Conservation (phyloP, 1,140 invertebrate species). For the Diorhabda sublineata region DNA sequence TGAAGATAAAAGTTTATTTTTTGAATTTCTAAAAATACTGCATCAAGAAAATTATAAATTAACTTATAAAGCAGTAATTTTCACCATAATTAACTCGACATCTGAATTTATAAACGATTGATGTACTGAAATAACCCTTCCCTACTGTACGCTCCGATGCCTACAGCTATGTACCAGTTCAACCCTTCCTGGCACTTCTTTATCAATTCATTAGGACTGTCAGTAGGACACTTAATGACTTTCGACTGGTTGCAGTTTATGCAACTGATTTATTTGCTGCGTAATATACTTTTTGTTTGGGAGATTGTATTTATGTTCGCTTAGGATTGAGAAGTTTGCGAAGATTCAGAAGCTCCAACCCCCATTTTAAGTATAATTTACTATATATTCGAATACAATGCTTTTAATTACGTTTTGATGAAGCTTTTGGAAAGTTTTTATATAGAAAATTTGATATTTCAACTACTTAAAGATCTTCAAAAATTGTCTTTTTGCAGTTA, state of each 20-base stretch:
- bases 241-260: neutral
- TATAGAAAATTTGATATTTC: no score
- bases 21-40: no score
- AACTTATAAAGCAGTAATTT: conserved; percentile 5
- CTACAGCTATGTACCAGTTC: conserved; percentile 5
- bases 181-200: conserved; percentile 18
- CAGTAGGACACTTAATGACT: conserved; percentile 6
- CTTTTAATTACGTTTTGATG: no score
- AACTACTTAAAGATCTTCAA: no score
- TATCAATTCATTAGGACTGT: conserved; percentile 18
- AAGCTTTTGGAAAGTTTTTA: no score
- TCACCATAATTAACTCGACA: conserved; percentile 12
- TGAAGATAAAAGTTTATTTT: no score
- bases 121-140: conserved; percentile 10
- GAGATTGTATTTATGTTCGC: neutral
- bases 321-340: no score
- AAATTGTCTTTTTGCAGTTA: no score
- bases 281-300: neutral
- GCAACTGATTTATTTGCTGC: neutral
- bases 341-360: no score
- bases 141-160: conserved; percentile 8
- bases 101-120: conserved; percentile 8
- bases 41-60: no score
- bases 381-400: no score
- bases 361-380: no score